Percentiles rank a stretch among this genome's conserved stretches.
Evolutionary conservation across 2,888 invertebrate species (phyloP).

Genomic region (Deroplatys truncata): DNA sequence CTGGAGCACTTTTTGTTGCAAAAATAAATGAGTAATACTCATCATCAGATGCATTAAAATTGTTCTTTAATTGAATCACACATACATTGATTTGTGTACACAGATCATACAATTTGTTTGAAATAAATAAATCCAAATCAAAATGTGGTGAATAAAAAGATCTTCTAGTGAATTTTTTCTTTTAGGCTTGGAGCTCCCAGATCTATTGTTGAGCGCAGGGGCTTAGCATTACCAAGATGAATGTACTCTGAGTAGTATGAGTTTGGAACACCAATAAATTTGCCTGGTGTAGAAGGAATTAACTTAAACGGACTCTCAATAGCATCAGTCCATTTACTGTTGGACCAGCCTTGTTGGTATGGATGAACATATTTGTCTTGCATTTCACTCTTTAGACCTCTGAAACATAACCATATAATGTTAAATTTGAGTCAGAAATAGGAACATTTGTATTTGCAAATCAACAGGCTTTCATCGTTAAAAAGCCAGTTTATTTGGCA

Average conservation of each 20-base stretch:
- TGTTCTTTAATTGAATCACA: too few relatives aligned
- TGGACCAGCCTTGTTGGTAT: slow-evolving; percentile 38
- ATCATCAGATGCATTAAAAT: too few relatives aligned
- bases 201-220: slow-evolving; percentile 40
- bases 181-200: not conserved
- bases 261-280: slow-evolving; percentile 40
- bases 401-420: slow-evolving; percentile 32
- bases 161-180: not conserved
- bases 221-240: slow-evolving; percentile 44
- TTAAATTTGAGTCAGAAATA: not conserved
- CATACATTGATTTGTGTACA: too few relatives aligned
- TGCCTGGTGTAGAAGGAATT: slow-evolving; percentile 30
- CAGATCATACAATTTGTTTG: too few relatives aligned
- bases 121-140: too few relatives aligned
- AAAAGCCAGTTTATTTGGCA: too few relatives aligned
- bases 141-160: too few relatives aligned
- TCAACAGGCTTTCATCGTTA: too few relatives aligned
- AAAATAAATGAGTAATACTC: too few relatives aligned
- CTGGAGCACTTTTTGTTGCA: too few relatives aligned
- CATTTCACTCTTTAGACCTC: slow-evolving; percentile 41
- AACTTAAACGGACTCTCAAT: slow-evolving; percentile 35
- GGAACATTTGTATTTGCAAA: not conserved
- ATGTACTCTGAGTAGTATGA: slow-evolving; percentile 48
- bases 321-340: slow-evolving; percentile 38
- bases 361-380: slow-evolving; percentile 38